Percentiles rank a stretch among this genome's conserved stretches.
Conservation (phyloP, 2,113 vertebrate species). For the Daubentonia madagascariensis region DNA sequence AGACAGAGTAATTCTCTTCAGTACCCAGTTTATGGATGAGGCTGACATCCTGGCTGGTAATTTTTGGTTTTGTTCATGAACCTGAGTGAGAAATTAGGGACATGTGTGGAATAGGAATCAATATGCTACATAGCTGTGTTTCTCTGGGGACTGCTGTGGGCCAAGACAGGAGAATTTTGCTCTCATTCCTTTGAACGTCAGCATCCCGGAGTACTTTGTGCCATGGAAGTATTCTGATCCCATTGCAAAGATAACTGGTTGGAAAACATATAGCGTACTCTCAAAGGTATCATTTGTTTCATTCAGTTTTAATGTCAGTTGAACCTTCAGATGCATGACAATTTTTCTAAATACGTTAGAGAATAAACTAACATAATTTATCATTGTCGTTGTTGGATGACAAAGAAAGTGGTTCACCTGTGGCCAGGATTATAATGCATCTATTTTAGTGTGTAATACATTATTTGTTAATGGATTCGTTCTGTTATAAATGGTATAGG, state of each 20-base stretch:
- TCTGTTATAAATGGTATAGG: not conserved
- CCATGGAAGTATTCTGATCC: not conserved
- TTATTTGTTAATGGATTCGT: not conserved
- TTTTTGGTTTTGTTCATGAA: not conserved
- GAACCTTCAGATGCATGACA: not conserved
- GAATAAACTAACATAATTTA: not conserved
- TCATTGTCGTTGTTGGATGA: not conserved
- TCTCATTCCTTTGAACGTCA: not conserved
- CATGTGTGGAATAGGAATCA: fast-evolving
- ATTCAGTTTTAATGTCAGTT: not conserved
- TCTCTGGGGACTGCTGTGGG: not conserved
- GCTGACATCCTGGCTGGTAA: slow-evolving; percentile 93
- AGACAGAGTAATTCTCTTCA: slow-evolving; percentile 86
- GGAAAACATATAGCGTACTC: not conserved
- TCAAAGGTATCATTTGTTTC: not conserved
- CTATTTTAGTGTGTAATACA: not conserved
- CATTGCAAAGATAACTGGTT: not conserved
- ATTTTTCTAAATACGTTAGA: not conserved
- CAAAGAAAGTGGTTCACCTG: not conserved
- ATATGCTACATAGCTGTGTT: not conserved
- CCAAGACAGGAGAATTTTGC: not conserved
- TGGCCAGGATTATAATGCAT: not conserved
- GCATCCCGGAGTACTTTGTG: not conserved
- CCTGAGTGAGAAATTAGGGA: not conserved
- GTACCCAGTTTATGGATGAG: slow-evolving; percentile 94